These are phyloP conservation scores for Merluccius polli DNA, from an alignment of 2,797 vertebrate species.

Conservation along the genomic window DNA sequence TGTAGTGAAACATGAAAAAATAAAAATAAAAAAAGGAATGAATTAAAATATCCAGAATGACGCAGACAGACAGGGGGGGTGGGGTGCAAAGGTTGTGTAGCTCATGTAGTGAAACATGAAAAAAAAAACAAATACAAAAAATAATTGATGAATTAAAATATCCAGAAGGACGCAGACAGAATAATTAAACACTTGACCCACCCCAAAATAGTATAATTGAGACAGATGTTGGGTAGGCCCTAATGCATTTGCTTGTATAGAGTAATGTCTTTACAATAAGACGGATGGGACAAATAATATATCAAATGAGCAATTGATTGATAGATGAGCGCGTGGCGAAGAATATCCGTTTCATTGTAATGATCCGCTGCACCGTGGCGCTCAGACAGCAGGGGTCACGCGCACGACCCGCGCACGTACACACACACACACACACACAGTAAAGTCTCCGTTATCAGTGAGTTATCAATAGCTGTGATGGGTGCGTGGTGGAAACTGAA, in stretches of 20 bases:
- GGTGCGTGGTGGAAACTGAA: slow-evolving; percentile 42
- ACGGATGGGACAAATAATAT: slow-evolving; percentile 46
- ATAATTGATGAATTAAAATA: not conserved
- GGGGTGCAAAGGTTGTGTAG: not conserved
- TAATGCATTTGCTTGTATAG: not conserved
- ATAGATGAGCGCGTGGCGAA: slow-evolving; percentile 48
- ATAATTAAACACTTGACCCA: not conserved
- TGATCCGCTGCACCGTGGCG: slow-evolving; percentile 38
- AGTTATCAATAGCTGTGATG: slow-evolving; percentile 22
- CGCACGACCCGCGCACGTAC: not conserved
- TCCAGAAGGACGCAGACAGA: not conserved
- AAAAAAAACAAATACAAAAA: not conserved
- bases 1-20: not conserved
- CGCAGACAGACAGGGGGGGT: slow-evolving; percentile 4
- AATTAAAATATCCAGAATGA: not conserved
- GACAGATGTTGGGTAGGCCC: too few species aligned
- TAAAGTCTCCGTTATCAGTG: slow-evolving; percentile 16
- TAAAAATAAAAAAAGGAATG: not conserved
- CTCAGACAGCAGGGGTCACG: not conserved
- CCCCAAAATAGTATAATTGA: too few species aligned
- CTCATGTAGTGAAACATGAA: not conserved
- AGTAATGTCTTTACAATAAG: slow-evolving; percentile 47
- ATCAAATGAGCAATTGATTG: slow-evolving; percentile 44
- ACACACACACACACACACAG: slow-evolving; percentile 9
- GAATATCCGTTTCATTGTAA: slow-evolving; percentile 52